Base-by-base conservation (phyloP, 2,113 vertebrate genomes). In the Hydrolagus affinis region DNA sequence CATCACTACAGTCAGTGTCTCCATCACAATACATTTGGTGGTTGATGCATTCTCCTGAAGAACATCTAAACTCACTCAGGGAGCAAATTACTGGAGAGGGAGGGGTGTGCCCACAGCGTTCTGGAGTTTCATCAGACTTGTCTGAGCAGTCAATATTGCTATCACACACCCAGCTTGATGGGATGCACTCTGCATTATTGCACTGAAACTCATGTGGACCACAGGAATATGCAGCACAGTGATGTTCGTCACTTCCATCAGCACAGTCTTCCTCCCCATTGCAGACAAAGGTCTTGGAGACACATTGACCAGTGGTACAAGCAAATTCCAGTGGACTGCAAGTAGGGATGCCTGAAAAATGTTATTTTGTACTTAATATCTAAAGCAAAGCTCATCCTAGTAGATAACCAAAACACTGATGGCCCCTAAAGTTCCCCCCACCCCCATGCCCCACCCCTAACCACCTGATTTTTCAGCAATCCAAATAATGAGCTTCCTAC, bases 21-120 rank as follows among this genome's bases (percentile, higher is more conserved):
- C 98, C 97, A 0, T 99, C 98, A 44, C 98, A 99, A 19, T 95
- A 92, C 98, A 97, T 98, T 87, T 95, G 98, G 87, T 92, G 94
- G 88, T 99, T 97, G 85, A 99, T 96, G 80, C 98, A 99, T 86
- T 99, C 97, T 28, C 97, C 98, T 0, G 97, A 96, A 80, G 90
- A 87, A 0, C 98, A 99, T 87, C 94, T 96, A 89, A 96, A 94
- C 88, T 99, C 97, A 0, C 90, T 96, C 62, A 92, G 86, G 0
- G 94, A 94, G 75, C 98, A 99, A 86, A 93, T 96, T 17, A 91
- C 89, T 0, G 95, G 94, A 0, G 93, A 93, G 0, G 91, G 94
- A 0, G 96, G 95, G 72, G 95, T 94, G 11, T 93, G 96, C n/a
- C 97, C 97, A 32, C 98, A 99, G 8, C 89, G 96, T 72, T 95